Conservation (phyloP, 1,140 invertebrate species). For the Dinothrombium tinctorium region DNA sequence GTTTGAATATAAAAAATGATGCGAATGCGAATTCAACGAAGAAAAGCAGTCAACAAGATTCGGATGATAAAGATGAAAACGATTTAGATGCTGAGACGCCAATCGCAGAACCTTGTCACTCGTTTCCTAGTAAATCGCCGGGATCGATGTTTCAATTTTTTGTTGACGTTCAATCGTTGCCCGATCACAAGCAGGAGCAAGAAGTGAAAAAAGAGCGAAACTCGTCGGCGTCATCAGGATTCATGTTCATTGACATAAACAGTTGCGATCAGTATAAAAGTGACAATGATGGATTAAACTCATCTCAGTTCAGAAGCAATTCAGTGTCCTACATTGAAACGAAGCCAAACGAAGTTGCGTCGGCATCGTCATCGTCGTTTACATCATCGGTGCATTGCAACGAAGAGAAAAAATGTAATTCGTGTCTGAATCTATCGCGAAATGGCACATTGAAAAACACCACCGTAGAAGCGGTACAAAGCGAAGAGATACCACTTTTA, state of each 20-base stretch:
- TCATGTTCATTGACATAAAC: slow-evolving; percentile 1
- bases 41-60: neutral
- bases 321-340: no score
- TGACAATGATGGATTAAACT: no score
- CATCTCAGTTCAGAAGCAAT: no score
- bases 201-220: neutral
- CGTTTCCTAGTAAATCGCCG: neutral
- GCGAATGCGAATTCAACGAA: neutral
- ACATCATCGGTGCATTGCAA: no score
- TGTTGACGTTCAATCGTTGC: neutral
- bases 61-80: neutral
- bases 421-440: no score
- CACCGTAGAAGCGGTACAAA: no score
- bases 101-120: neutral
- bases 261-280: neutral
- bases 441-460: no score
- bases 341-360: neutral
- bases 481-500: no score
- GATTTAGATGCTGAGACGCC: neutral
- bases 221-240: neutral
- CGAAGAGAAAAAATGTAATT: no score
- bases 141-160: slow-evolving; percentile 1
- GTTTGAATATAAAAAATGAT: neutral
- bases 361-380: neutral
- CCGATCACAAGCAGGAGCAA: neutral